Evolutionary conservation across 2,797 vertebrate genomes (phyloP).

Genomic region (Acestrorhynchus altus): DNA sequence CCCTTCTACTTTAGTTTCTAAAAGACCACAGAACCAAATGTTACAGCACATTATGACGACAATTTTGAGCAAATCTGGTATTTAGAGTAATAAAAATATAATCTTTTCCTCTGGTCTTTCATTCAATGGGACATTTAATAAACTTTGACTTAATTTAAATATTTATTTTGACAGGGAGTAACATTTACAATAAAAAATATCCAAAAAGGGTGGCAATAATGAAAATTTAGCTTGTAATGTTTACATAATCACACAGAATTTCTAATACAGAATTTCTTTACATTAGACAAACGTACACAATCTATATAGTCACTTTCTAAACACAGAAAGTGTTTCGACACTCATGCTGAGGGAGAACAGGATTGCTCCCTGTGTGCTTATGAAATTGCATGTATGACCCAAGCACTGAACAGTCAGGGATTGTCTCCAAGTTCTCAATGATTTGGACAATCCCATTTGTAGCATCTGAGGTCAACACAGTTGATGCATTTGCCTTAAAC

Average conservation of each 20-base stretch:
- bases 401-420: slow-evolving; percentile 77
- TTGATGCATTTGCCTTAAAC: slow-evolving; percentile 81
- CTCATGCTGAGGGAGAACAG: slow-evolving; percentile 36
- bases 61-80: slow-evolving; percentile 10
- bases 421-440: slow-evolving; percentile 80
- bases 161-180: too few relatives aligned
- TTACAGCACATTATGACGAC: background rate
- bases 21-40: slow-evolving; percentile 8
- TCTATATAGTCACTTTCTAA: background rate
- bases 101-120: too few relatives aligned
- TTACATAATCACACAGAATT: too few relatives aligned
- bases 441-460: slow-evolving; percentile 78
- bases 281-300: too few relatives aligned
- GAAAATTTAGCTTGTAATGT: too few relatives aligned
- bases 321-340: background rate
- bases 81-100: background rate
- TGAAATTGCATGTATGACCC: slow-evolving; percentile 76
- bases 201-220: too few relatives aligned
- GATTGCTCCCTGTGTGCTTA: slow-evolving; percentile 30
- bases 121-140: too few relatives aligned
- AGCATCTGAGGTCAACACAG: slow-evolving; percentile 71
- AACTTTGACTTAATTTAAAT: too few relatives aligned
- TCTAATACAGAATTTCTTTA: too few relatives aligned
- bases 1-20: slow-evolving; percentile 3
- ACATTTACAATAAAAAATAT: too few relatives aligned